Evolutionary conservation across 2,113 vertebrate genomes (phyloP), one percentile per base, ranked within the genome.

Genomic region (Telmatochromis bifrenatus): DNA sequence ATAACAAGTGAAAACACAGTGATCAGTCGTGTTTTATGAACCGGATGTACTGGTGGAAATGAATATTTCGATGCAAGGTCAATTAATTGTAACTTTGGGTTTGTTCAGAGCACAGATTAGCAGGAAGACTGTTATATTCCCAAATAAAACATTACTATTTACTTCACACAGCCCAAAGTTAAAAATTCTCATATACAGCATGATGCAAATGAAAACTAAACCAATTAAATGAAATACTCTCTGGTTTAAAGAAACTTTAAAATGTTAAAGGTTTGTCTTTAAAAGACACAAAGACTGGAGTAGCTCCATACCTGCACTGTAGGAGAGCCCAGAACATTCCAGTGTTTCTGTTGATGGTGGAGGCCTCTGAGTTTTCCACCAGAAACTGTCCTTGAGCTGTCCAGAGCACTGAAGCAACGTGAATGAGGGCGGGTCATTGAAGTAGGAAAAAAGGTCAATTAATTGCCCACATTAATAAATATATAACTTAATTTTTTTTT

Each of bases 311-410:
- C 99, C 99, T 99, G 94, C 95, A 99, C 89, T 99, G 99, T 21
- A 99, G 84, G 6, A 99, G 97, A n/a, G 97, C 98, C 99, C 98
- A 99, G 93, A 99, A 99, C 88, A 99, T 92, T 17, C 98, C 98
- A 23, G 98, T 99, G 95, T 99, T 99, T 92, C 97, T 97, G 93
- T 98, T 99, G 93, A 99, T 99, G 15, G 98, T 99, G 84, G 97
- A 96, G 65, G 97, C 98, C 88, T 99, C 97, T 0, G 99, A 99
- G 95, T 99, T 99, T 87, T 98, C 96, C 84, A 99, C 98, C 92
- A 99, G 94, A 87, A 98, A 99, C 51, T 96, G 97, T 90, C 99
- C 98, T 93, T 99, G 99, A 51, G 99, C 98, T 5, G 98, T 99
- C 99, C 99, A 99, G 9, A 99, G 96, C 65, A 99, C 98, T 99